Evolutionary conservation across 2,888 invertebrate species (phyloP).

Genomic region (Pachycephus smyrnensis): DNA sequence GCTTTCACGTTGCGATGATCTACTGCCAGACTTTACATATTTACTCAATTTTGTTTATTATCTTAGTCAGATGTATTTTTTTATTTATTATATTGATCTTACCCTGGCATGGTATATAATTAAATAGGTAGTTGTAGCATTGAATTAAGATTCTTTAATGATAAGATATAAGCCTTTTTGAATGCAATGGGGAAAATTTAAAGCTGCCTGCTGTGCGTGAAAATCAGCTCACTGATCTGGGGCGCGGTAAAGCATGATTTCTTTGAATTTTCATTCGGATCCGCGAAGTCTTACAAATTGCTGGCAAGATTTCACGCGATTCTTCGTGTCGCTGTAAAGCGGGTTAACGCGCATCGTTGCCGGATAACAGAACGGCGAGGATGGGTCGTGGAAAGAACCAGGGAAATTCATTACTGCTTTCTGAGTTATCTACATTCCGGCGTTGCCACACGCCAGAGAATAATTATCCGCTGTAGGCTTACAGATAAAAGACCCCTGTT

Average conservation of each 20-base stretch:
- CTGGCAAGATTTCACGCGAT: constrained; percentile 46
- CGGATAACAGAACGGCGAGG: constrained; percentile 15
- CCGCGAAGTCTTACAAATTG: constrained; percentile 40
- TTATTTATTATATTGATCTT: neutral
- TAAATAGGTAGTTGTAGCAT: neutral
- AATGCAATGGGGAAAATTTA: neutral
- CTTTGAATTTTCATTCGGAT: neutral
- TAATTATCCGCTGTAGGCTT: constrained; percentile 60
- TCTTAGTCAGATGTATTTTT: neutral
- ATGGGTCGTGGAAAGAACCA: constrained; percentile 19
- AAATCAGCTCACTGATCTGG: neutral
- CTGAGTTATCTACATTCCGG: constrained; percentile 49
- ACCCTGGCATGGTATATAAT: neutral
- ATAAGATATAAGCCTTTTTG: neutral
- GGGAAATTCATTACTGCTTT: constrained; percentile 52
- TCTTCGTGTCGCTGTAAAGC: constrained; percentile 41
- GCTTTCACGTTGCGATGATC: neutral
- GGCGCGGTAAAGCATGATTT: neutral
- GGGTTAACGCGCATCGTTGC: constrained; percentile 41
- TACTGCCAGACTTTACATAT: neutral
- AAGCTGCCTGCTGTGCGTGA: neutral
- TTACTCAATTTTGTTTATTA: neutral
- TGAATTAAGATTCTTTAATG: neutral
- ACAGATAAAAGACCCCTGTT: constrained; percentile 53
- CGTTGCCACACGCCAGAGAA: constrained; percentile 43